Evolutionary conservation across 1,140 invertebrate species (phyloP), one percentile per base, ranked within the genome.

Genomic region (Zaprionus kolodkinae): DNA sequence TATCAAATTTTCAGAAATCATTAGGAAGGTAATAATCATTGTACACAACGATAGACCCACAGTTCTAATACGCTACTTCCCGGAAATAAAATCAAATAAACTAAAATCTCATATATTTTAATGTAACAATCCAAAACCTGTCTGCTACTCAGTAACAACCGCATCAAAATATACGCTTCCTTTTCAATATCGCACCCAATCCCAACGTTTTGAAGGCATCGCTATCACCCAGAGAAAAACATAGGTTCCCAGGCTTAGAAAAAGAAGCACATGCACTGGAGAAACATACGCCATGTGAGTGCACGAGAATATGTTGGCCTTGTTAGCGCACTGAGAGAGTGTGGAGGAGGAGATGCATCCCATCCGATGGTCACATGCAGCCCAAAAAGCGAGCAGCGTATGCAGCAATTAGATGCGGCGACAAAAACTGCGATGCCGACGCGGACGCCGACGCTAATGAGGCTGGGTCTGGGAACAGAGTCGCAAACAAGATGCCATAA

Each of bases 401-500:
- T 91, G 89, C 89, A 83, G 74, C 76, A 91, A 91, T 91, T 91
- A 80, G 89, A 86, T 89, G 76, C 89, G 79, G 62, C 62, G 66
- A 75, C 72, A 82, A 81, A 89, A 90, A 89, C 78, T 33, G 55
- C 60, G 78, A 69, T 45, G 27, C 27, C 27, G 27, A 35, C 33
- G 69, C 48, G 81, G 76, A 84, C 33, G 69, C 48, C 86, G 76
- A 84, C 75, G 70, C 78, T 91, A 91, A 91, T 91, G 87, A 91
- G 77, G 59, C 54, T 66, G 74, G 36, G 40, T 66, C 52, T 81
- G 85, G 86, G 81, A 89, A 85, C 81, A 60, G 61, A 66, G 72
- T 61, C 62, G 72, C 52, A 57, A 81, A 76, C 78, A 81, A 70
- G 78, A 55, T 50, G 27, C 30, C 68, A 74, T 45, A 56, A 68